phyloP scores from a whole-genome alignment of 2,113 vertebrate genomes.

The Corythornis vintsioides region DNA sequence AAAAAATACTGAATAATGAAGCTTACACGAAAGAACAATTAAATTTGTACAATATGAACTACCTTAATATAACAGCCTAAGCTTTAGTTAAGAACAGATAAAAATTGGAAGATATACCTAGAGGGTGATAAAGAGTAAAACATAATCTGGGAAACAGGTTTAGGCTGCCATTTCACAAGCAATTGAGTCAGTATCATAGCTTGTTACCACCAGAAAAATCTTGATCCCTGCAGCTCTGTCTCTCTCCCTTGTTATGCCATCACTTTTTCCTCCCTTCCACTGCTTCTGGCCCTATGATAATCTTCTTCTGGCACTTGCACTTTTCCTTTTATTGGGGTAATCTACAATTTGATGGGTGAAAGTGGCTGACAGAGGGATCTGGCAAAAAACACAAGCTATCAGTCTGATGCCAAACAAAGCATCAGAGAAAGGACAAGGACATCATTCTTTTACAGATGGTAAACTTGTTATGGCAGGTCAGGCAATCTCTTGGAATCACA shows the following conservation, averaged over 20 bases:
- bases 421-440: not conserved
- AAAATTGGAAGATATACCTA: not conserved
- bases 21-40: not conserved
- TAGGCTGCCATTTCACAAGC: not conserved
- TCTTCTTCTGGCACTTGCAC: not conserved
- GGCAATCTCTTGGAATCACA: not conserved
- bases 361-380: not conserved
- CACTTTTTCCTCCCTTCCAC: not conserved
- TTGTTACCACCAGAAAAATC: not conserved
- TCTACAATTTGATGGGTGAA: not conserved
- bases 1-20: not conserved
- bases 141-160: not conserved
- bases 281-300: not conserved
- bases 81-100: not conserved
- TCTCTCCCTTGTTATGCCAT: not conserved
- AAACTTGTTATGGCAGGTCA: not conserved
- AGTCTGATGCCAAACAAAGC: not conserved
- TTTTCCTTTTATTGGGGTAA: not conserved
- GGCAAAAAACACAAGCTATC: not conserved
- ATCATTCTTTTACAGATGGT: not conserved
- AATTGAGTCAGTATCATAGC: not conserved
- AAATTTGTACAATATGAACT: not conserved
- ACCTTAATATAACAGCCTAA: not conserved
- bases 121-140: not conserved
- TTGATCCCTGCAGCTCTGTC: not conserved